Percentiles rank a stretch among this genome's conserved stretches.
Conservation (phyloP, 2,797 vertebrate species). For the Pteronotus mesoamericanus region DNA sequence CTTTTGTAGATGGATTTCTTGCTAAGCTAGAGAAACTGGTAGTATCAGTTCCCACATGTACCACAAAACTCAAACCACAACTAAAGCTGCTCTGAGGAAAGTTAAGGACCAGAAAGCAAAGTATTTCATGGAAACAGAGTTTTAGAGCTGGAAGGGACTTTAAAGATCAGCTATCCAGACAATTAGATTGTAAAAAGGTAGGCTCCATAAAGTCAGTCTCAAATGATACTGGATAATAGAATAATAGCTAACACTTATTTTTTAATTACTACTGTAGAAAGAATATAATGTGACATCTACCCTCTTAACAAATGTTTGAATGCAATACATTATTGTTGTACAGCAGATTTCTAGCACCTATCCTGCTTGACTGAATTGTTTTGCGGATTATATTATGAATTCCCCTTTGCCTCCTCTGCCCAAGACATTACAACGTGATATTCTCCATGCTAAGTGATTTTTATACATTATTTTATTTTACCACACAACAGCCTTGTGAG, state of each 20-base stretch:
- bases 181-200: background rate
- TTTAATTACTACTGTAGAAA: background rate
- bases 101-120: background rate
- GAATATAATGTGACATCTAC: background rate
- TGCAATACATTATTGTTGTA: background rate
- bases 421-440: background rate
- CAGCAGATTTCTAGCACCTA: background rate
- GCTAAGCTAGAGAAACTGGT: slow-evolving; percentile 15
- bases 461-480: background rate
- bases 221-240: background rate
- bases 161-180: background rate
- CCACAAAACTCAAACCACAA: background rate
- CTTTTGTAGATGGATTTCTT: slow-evolving; percentile 5
- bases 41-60: background rate
- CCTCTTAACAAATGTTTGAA: background rate
- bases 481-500: background rate
- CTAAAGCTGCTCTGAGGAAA: background rate
- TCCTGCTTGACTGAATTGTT: background rate
- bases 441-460: background rate
- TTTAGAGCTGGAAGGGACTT: background rate
- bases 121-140: background rate
- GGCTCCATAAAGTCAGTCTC: background rate
- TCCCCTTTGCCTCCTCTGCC: background rate
- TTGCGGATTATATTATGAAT: background rate
- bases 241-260: background rate